phyloP scores from a whole-genome alignment of 1,140 invertebrate species.

The Drosophila eugracilis region DNA sequence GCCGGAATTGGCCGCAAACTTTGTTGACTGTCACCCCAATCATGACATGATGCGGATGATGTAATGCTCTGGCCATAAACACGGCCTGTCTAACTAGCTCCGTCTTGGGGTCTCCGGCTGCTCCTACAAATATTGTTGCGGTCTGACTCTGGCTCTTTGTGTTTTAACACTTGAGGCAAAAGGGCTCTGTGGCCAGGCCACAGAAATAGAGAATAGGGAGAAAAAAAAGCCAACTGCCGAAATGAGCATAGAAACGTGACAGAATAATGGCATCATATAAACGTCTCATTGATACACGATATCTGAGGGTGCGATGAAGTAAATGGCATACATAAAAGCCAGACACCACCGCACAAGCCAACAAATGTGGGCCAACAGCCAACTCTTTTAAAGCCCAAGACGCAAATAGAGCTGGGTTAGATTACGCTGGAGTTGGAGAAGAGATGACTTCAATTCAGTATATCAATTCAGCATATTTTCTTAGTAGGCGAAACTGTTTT shows the following conservation, averaged over 20 bases:
- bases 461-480: neutral
- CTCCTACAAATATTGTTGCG: constrained; percentile 3
- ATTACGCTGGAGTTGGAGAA: constrained; percentile 24
- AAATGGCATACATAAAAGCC: constrained; percentile 37
- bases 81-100: constrained; percentile 31
- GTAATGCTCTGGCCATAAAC: constrained; percentile 52
- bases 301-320: constrained; percentile 27
- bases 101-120: constrained; percentile 19
- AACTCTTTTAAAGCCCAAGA: constrained; percentile 16
- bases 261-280: constrained; percentile 73
- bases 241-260: constrained; percentile 70
- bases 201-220: constrained; percentile 24
- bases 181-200: constrained; percentile 20
- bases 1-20: constrained; percentile 9
- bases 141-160: constrained; percentile 18
- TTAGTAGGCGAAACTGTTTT: no score
- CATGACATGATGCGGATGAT: constrained; percentile 49
- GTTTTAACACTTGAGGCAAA: constrained; percentile 24
- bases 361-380: constrained; percentile 33
- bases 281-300: constrained; percentile 63
- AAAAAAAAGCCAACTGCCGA: constrained; percentile 18
- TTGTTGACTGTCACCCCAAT: constrained; percentile 19
- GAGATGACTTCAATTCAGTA: neutral
- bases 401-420: constrained; percentile 23
- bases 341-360: constrained; percentile 23